Conservation (phyloP, 92 coral and sea anemone genomes). For the Palythoa grandiflora region DNA sequence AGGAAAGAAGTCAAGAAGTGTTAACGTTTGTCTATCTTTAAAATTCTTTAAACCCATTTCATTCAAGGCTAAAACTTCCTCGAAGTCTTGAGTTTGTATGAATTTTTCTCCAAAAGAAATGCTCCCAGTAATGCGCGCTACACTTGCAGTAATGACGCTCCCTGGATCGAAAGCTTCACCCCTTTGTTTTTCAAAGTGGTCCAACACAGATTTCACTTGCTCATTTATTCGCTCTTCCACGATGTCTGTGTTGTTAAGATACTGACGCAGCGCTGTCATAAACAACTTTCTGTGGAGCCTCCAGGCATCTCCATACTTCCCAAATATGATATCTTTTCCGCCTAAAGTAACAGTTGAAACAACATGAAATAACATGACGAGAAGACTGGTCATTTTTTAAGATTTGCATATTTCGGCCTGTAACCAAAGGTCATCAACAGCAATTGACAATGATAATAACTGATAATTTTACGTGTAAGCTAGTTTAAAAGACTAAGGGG, state of each 20-base stretch:
- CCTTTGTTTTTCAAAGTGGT: conserved; percentile 26
- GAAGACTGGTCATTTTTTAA: too few relatives aligned
- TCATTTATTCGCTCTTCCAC: conserved; percentile 21
- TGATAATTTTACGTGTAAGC: too few relatives aligned
- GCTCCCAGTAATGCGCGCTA: conserved; percentile 32
- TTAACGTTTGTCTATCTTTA: conserved; percentile 21
- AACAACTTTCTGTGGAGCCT: conserved; percentile 33
- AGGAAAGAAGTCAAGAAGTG: conserved; percentile 32
- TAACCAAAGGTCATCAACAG: too few relatives aligned
- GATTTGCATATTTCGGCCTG: too few relatives aligned
- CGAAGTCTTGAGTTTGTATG: conserved; percentile 8
- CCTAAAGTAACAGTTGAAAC: conserved; percentile 11
- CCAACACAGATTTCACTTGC: neutral
- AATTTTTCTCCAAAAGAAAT: conserved; percentile 40
- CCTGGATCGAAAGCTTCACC: conserved; percentile 36
- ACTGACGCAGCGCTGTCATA: conserved; percentile 43
- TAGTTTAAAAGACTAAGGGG: too few relatives aligned
- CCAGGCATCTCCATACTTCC: conserved; percentile 29
- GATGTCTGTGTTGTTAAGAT: neutral
- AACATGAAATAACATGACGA: too few relatives aligned
- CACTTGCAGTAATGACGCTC: conserved; percentile 9
- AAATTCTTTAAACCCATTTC: conserved; percentile 32
- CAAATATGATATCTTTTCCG: conserved; percentile 34
- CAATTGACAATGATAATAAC: too few relatives aligned
- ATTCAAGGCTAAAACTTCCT: conserved; percentile 7